Conservation (phyloP, 2,113 vertebrate species). For the Eurypyga helias region DNA sequence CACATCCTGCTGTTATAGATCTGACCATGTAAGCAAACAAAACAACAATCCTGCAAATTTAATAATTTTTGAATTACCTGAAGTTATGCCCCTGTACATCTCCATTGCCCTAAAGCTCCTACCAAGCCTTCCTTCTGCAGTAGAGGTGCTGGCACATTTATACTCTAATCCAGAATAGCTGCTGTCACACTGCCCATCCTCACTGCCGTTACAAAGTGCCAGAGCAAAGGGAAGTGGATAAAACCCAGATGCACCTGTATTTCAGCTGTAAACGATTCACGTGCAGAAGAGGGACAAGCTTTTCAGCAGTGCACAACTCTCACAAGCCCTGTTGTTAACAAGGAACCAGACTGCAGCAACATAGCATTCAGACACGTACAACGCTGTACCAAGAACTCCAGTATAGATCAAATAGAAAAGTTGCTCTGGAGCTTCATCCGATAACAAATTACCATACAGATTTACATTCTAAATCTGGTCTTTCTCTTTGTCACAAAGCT, state of each 20-base stretch:
- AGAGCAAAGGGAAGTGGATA: not conserved
- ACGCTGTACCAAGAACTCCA: not conserved
- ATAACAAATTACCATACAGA: not conserved
- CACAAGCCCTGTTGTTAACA: not conserved
- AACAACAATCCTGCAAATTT: no score
- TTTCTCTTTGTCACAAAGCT: not conserved
- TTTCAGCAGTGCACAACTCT: rapidly evolving
- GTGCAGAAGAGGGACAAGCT: not conserved
- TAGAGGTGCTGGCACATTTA: not conserved
- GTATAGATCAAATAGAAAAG: not conserved
- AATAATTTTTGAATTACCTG: no score
- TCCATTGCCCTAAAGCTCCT: no score
- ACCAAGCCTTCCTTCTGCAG: no score
- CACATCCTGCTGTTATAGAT: not conserved
- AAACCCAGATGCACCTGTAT: not conserved
- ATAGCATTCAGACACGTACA: rapidly evolving
- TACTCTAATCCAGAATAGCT: not conserved
- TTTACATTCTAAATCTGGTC: not conserved
- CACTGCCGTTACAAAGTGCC: rapidly evolving
- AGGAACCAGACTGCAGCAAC: not conserved
- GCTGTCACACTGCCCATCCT: not conserved
- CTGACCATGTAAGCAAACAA: not conserved
- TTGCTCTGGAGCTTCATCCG: not conserved
- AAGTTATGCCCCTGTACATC: no score
- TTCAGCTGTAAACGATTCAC: not conserved